Evolutionary conservation across 2,113 vertebrate species (phyloP).

Genomic region (Hydrochoerus hydrochaeris): DNA sequence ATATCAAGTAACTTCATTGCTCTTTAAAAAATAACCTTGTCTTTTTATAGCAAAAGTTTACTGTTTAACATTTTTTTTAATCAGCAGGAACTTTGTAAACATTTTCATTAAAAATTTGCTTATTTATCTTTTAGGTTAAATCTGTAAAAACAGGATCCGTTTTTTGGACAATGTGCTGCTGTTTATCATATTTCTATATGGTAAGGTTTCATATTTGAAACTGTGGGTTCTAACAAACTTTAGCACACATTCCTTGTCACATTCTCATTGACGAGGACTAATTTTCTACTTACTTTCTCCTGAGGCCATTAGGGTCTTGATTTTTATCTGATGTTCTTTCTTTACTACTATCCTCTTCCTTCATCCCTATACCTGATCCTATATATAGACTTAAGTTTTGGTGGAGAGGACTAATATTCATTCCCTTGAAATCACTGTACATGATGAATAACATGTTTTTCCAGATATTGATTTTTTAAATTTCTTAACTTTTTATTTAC

Average conservation of each 20-base stretch:
- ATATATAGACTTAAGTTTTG: not conserved
- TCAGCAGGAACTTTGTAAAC: conserved; percentile 28
- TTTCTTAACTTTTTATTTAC: conserved; percentile 32
- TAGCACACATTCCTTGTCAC: not conserved
- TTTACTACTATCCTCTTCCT: not conserved
- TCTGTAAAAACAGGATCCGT: conserved; percentile 98
- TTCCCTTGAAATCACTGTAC: conserved; percentile 20
- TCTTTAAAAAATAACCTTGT: not conserved
- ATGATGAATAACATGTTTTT: not conserved
- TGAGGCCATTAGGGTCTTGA: not conserved
- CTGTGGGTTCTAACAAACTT: not conserved
- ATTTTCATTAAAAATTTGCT: conserved; percentile 34
- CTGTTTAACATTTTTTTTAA: conserved; percentile 7
- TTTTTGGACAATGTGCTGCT: conserved; percentile 98
- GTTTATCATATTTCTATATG: conserved; percentile 98
- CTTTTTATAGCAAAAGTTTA: conserved; percentile 18
- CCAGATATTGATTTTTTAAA: not conserved
- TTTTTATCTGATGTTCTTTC: not conserved
- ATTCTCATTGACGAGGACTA: not conserved
- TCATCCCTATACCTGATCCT: not conserved
- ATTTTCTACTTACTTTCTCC: not conserved
- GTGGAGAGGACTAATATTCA: not conserved
- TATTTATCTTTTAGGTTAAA: conserved; percentile 90
- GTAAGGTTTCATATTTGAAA: conserved; percentile 86
- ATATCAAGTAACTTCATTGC: not conserved